Conservation (phyloP, 2,888 invertebrate species). For the Parapristionchus giblindavisi region DNA sequence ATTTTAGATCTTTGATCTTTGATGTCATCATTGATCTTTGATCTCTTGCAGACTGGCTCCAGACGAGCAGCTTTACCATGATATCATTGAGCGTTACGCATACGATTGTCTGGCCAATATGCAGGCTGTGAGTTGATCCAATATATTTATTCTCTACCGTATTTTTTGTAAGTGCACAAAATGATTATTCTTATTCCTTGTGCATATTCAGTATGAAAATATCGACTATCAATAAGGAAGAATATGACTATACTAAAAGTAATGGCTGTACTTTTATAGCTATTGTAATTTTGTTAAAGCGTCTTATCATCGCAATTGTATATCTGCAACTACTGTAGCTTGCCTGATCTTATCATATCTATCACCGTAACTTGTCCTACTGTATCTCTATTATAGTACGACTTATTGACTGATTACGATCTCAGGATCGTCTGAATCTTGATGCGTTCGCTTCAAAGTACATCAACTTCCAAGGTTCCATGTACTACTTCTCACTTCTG, state of each 20-base stretch:
- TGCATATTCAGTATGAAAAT: neutral
- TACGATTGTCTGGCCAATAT: conserved; percentile 19
- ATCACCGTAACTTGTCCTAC: no score
- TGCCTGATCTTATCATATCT: no score
- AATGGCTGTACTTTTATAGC: neutral
- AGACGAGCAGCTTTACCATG: conserved; percentile 18
- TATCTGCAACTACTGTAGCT: no score
- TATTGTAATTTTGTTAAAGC: no score
- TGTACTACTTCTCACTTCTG: conserved; percentile 61
- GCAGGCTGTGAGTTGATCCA: neutral
- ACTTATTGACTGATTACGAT: no score
- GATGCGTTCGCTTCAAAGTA: conserved; percentile 50
- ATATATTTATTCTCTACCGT: neutral
- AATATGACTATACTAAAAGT: no score
- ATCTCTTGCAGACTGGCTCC: conserved; percentile 16
- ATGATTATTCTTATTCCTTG: neutral
- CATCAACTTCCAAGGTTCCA: conserved; percentile 49
- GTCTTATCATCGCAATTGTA: no score
- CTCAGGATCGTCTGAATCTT: no score
- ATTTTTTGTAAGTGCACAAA: neutral
- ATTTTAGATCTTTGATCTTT: neutral
- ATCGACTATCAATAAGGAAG: no score
- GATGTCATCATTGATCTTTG: neutral
- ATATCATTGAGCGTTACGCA: conserved; percentile 28
- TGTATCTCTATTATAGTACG: no score